These are phyloP conservation scores for Agonopterix subpropinquella DNA, from an alignment of 2,888 invertebrate species.

Conservation along the genomic window DNA sequence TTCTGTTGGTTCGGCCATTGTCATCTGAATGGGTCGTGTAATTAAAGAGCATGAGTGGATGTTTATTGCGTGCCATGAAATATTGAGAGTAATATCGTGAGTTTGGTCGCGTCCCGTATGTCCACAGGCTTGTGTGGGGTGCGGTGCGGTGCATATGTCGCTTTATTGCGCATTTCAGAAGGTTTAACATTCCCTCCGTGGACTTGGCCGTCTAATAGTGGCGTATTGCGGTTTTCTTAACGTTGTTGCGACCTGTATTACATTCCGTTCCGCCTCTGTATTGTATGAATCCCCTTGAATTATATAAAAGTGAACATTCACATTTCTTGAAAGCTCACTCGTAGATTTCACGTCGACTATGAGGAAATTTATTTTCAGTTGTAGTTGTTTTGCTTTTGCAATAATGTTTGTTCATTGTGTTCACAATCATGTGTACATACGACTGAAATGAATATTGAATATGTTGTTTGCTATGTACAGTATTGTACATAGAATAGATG, in stretches of 20 bases:
- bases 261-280: slow-evolving; percentile 39
- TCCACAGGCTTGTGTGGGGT: slow-evolving; percentile 15
- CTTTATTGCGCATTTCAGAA: slow-evolving; percentile 52
- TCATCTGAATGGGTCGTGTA: slow-evolving; percentile 19
- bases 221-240: slow-evolving; percentile 59
- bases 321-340: neutral
- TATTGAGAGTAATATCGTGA: slow-evolving; percentile 27
- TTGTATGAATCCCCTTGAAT: slow-evolving; percentile 26
- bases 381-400: too few species aligned
- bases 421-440: neutral
- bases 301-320: slow-evolving; percentile 14
- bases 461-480: neutral
- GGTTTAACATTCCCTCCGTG: slow-evolving; percentile 48
- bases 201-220: slow-evolving; percentile 43
- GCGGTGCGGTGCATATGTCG: slow-evolving; percentile 42
- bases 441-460: slow-evolving; percentile 4
- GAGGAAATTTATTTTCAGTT: too few species aligned
- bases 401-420: too few species aligned
- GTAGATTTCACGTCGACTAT: neutral
- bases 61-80: slow-evolving; percentile 20
- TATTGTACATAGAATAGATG: slow-evolving; percentile 5
- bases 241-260: slow-evolving; percentile 51
- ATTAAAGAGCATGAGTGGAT: slow-evolving; percentile 18
- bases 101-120: slow-evolving; percentile 14
- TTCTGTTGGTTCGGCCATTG: slow-evolving; percentile 24